A percentile compares a stretch with the other conserved stretches of the same genome.
Conservation (phyloP, 2,888 invertebrate genomes). For the Blastobasis adustella region DNA sequence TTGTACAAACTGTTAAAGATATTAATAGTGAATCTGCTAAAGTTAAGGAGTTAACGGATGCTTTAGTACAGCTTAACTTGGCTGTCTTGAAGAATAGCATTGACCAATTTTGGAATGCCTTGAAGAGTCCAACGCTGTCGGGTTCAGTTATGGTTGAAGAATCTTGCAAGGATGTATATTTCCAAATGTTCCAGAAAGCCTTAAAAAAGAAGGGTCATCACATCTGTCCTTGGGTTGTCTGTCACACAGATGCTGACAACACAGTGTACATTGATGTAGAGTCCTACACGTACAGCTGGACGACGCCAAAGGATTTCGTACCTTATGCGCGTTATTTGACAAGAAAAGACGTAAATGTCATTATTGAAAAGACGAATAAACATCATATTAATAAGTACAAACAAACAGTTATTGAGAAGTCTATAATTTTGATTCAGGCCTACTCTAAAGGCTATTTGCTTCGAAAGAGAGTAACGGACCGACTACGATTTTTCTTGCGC, state of each 20-base stretch:
- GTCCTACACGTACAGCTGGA: constrained; percentile 67
- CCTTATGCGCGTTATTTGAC: constrained; percentile 64
- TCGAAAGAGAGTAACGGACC: constrained; percentile 57
- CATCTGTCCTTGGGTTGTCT: constrained; percentile 68
- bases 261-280: constrained; percentile 71
- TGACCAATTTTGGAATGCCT: constrained; percentile 50
- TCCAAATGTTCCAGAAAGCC: constrained; percentile 62
- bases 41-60: constrained; percentile 62
- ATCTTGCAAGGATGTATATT: constrained; percentile 59
- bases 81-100: constrained; percentile 55
- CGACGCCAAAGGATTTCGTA: constrained; percentile 65
- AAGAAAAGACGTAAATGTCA: constrained; percentile 50
- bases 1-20: constrained; percentile 59
- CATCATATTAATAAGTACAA: constrained; percentile 56
- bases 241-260: constrained; percentile 66
- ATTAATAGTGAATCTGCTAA: constrained; percentile 64
- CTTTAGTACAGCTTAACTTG: constrained; percentile 57
- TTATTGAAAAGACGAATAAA: constrained; percentile 62
- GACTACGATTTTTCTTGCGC: constrained; percentile 51
- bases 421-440: constrained; percentile 75
- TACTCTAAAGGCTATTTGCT: constrained; percentile 74
- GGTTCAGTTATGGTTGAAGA: constrained; percentile 37
- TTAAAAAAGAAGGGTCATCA: constrained; percentile 58
- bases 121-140: constrained; percentile 39
- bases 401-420: constrained; percentile 50